Evolutionary conservation across 2,113 vertebrate genomes (phyloP), one percentile per base, ranked within the genome.

Genomic region (Heterotilapia buettikoferi): DNA sequence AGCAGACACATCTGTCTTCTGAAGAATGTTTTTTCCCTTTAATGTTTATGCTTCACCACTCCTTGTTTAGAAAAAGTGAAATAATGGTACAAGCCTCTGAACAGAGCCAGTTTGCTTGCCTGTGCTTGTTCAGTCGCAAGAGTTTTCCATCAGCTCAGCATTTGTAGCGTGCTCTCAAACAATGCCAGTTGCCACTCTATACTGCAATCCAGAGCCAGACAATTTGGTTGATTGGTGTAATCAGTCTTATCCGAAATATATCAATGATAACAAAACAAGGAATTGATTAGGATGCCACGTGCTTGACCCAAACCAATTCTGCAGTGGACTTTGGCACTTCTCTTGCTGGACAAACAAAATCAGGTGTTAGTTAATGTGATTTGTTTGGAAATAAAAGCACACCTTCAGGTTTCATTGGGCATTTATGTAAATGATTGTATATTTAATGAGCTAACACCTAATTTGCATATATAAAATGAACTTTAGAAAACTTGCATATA

Each of bases 151-250:
- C 45, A 66, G 84, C 84, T 94, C 91, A 92, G 95, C 92, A 59
- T 83, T 93, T 76, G 36, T 82, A 33, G 13, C 76, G 16, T 87
- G 24, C 53, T 52, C 83, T 92, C 80, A 89, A 88, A 87, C 85
- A 24, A 66, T 86, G 91, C 86, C 82, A 85, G 45, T 91, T 21
- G 54, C 84, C 76, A 80, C 84, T 87, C 78, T 18, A 57, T 86
- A 90, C 68, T 13, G 9, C 45, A 82, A 63, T 84, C 40, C 88
- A 68, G 61, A 82, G 87, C 92, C 91, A 93, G 82, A 91, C 92
- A 87, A 93, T 94, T 92, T 92, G 83, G 61, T 95, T 94, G 95
- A 96, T 95, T 95, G 84, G 86, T 89, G 59, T 91, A 86, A 95
- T 96, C 92, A 90, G 93, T 93, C 92, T 96, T 95, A 90, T 94